Conservation (phyloP, 1,140 invertebrate species). For the Drosophila watanabei region DNA sequence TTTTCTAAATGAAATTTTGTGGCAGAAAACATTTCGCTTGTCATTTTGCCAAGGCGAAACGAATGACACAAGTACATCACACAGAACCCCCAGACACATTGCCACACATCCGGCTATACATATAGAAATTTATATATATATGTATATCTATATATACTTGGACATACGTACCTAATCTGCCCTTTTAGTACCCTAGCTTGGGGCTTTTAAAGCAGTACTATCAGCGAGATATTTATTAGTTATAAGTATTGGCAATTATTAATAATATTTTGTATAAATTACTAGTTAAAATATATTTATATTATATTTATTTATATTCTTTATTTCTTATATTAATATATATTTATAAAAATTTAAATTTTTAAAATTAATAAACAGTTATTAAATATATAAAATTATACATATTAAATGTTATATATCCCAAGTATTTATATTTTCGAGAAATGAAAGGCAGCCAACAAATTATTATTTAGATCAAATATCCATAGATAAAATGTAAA, state of each 20-base stretch:
- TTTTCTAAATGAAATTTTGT: slow-evolving; percentile 82
- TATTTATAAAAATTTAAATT: neutral
- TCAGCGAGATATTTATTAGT: neutral
- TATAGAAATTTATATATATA: neutral
- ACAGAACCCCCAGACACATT: slow-evolving; percentile 15
- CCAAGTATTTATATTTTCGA: too few relatives aligned
- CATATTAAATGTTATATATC: too few relatives aligned
- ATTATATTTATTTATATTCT: neutral
- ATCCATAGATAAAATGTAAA: too few relatives aligned
- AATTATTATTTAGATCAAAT: too few relatives aligned
- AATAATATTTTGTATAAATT: neutral
- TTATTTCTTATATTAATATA: too few relatives aligned
- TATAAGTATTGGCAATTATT: neutral
- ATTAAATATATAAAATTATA: too few relatives aligned
- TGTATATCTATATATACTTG: slow-evolving; percentile 1
- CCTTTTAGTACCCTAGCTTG: neutral
- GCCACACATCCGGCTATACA: neutral
- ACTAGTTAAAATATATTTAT: too few relatives aligned
- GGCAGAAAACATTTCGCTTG: slow-evolving; percentile 77
- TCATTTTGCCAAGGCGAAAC: slow-evolving; percentile 68
- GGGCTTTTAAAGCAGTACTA: neutral
- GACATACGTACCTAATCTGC: slow-evolving; percentile 4
- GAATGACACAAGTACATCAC: slow-evolving; percentile 71
- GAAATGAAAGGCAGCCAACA: too few relatives aligned
- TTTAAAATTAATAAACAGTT: too few relatives aligned